Conservation (phyloP, 2,797 vertebrate species). For the Macropus fuliginosus region DNA sequence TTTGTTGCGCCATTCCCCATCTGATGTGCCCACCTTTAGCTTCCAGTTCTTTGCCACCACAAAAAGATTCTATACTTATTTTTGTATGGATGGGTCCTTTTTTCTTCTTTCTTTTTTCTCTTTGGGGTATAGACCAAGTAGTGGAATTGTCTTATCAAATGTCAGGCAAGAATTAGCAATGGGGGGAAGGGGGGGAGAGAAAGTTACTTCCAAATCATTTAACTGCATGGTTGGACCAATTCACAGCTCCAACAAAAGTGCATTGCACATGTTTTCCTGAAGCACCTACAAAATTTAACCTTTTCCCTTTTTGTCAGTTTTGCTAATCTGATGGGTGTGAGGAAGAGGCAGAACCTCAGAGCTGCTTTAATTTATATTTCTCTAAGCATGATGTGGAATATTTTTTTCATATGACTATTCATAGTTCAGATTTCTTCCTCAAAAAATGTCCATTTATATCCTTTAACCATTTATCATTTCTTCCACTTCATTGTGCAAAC, state of each 20-base stretch:
- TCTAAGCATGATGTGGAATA: neutral
- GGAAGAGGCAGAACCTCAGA: neutral
- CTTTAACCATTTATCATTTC: neutral
- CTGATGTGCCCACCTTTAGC: neutral
- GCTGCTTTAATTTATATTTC: neutral
- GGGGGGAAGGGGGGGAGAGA: fast-evolving
- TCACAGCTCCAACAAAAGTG: neutral
- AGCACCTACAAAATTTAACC: neutral
- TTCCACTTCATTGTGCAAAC: neutral
- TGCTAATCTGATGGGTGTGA: neutral
- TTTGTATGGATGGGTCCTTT: neutral
- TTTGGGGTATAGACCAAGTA: neutral
- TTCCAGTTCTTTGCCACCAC: neutral
- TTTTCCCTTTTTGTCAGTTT: neutral
- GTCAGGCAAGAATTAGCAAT: neutral
- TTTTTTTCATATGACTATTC: neutral
- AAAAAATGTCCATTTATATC: neutral
- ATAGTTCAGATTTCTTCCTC: neutral
- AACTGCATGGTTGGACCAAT: neutral
- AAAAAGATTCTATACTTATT: neutral
- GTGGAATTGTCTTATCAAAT: neutral
- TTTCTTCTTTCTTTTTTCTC: neutral
- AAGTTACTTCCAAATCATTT: neutral
- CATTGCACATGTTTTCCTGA: neutral
- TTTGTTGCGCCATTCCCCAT: neutral